Base-by-base conservation (phyloP, 2,113 vertebrate species). In the Gadus macrocephalus region DNA sequence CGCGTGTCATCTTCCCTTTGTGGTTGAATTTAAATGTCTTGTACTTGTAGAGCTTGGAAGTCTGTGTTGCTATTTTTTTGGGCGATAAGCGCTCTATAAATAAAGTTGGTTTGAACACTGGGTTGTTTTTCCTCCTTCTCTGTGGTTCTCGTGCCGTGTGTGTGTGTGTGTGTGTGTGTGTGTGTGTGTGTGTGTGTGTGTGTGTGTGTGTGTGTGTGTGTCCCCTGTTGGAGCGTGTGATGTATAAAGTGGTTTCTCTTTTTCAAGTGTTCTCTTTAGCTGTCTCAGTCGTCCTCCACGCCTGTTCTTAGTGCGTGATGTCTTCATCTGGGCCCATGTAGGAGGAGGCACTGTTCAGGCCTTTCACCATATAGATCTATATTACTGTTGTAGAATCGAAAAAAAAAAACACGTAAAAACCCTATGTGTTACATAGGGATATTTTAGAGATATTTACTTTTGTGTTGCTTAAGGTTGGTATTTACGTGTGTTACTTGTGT, bases 181-280 rank as follows among this genome's bases (percentile, higher is more conserved):
- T 58, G 55, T 58, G 55, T 58, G 55, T 58, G 55, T 58, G 55
- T 58, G 55, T 58, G 55, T 58, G 55, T 58, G 55, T 58, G 55
- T 58, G 55, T 58, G 55, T 58, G 55, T 58, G 15, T 58, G 55
- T 58, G 55, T 58, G 55, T 58, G 55, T 58, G 15, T 3, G 17
- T 3, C 55, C 31, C 31, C 31, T 6, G 5, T 58, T 58, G 55
- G 17, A 5, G 55, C 14, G 15, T 17, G 55, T 58, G 55, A 17
- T 58, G 42, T 49, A 14, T 6, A 31, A 31, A 2, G 31, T 25
- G 31, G 31, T 35, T 35, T 35, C 31, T 7, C 25, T 2, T 25
- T 25, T 25, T 35, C 1, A 35, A 35, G 31, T 35, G 31, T 35
- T 7, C 31, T 5, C 31, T 35, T 35, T 35, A 35, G 4, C 31